These are phyloP conservation scores for Drosophila kanapiae DNA, from an alignment of 1,140 invertebrate genomes.

Conservation along the genomic window DNA sequence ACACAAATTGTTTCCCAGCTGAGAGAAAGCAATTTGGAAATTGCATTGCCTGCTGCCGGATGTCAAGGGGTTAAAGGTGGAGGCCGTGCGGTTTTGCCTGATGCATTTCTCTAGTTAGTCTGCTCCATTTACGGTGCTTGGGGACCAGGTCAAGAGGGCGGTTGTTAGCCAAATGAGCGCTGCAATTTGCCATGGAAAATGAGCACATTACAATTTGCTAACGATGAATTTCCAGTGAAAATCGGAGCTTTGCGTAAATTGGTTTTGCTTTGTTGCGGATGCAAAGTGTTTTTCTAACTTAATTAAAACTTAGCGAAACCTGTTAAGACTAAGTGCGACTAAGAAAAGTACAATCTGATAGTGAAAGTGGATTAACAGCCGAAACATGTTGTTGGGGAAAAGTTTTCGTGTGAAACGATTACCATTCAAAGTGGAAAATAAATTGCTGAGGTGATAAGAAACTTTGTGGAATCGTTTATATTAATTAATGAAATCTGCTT, in stretches of 20 bases:
- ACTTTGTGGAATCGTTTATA: neutral
- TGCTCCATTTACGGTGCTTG: conserved; percentile 35
- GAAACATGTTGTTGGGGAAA: neutral
- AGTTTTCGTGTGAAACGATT: neutral
- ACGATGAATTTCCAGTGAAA: conserved; percentile 25
- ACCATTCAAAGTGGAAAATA: neutral
- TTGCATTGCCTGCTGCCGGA: conserved; percentile 25
- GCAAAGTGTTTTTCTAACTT: conserved; percentile 27
- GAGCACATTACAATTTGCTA: conserved; percentile 24
- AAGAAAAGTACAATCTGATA: conserved; percentile 15
- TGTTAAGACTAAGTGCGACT: conserved; percentile 14
- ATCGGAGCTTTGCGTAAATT: conserved; percentile 35
- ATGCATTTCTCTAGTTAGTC: conserved; percentile 44
- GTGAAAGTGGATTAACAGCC: neutral
- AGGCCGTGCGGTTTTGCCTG: conserved; percentile 31
- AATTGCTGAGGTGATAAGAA: neutral
- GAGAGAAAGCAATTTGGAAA: conserved; percentile 49
- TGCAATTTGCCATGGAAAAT: conserved; percentile 32
- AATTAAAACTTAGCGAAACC: conserved; percentile 38
- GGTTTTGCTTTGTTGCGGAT: conserved; percentile 23
- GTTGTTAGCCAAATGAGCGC: conserved; percentile 24
- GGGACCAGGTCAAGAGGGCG: neutral
- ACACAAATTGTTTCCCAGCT: conserved; percentile 40
- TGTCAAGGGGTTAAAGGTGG: conserved; percentile 1
- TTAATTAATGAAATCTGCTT: conserved; percentile 1